These are phyloP conservation scores for Lamellibrachia satsuma DNA, from an alignment of 2,888 invertebrate species.

Conservation along the genomic window DNA sequence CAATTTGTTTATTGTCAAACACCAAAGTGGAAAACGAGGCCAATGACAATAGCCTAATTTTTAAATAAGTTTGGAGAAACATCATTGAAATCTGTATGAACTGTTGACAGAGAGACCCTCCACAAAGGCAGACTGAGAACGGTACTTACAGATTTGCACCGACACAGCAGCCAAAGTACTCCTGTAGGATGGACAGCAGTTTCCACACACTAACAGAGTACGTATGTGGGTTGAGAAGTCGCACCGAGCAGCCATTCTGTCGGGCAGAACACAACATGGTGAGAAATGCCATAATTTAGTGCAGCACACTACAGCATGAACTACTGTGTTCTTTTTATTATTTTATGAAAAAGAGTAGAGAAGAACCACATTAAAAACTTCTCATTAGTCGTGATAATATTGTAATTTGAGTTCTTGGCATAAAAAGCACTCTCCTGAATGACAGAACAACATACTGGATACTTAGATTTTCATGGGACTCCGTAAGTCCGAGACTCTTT, in stretches of 20 bases:
- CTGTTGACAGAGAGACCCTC: not conserved
- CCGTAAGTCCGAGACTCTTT: too few species aligned
- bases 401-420: too few species aligned
- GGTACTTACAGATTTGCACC: slow-evolving; percentile 83
- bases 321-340: not conserved
- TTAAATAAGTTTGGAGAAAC: not conserved
- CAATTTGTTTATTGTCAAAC: not conserved
- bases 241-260: slow-evolving; percentile 85
- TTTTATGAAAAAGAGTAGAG: not conserved
- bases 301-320: not conserved
- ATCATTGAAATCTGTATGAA: not conserved
- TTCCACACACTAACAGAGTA: slow-evolving; percentile 74
- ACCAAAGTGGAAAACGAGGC: not conserved
- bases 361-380: not conserved
- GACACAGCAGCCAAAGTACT: slow-evolving; percentile 90
- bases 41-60: not conserved
- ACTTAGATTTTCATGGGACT: too few species aligned
- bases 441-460: too few species aligned
- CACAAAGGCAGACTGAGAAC: not conserved
- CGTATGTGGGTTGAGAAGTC: slow-evolving; percentile 89
- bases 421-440: too few species aligned
- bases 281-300: not conserved
- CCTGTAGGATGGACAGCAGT: slow-evolving; percentile 81
- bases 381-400: too few species aligned
- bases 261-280: not conserved